Conservation (phyloP, 2,888 invertebrate genomes). For the Drosophila meridionalis region DNA sequence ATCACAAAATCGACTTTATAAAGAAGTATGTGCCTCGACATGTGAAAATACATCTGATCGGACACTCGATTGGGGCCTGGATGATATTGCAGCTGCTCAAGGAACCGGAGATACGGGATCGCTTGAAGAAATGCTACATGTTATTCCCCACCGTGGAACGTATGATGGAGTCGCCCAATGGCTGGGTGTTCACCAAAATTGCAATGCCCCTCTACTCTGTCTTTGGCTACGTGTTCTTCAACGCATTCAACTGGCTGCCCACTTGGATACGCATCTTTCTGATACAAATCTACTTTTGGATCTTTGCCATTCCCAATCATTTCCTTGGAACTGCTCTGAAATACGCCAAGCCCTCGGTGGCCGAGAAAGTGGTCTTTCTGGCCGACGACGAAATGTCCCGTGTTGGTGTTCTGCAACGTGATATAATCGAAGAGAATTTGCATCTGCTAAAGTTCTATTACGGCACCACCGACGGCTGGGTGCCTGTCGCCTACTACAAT, state of each 20-base stretch:
- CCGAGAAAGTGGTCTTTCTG: conserved; percentile 89
- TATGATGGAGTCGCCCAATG: conserved; percentile 91
- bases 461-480: conserved; percentile 93
- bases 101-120: conserved; percentile 86
- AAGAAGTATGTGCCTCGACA: conserved; percentile 89
- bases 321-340: conserved; percentile 86
- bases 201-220: conserved; percentile 86
- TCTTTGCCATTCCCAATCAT: conserved; percentile 86
- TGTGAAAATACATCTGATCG: conserved; percentile 92
- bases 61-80: conserved; percentile 96
- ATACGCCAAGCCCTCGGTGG: conserved; percentile 87
- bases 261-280: conserved; percentile 85
- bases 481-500: conserved; percentile 90
- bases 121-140: conserved; percentile 89
- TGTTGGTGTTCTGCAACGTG: conserved; percentile 89
- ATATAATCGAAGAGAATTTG: conserved; percentile 87
- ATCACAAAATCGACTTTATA: conserved; percentile 87
- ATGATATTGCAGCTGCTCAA: conserved; percentile 91
- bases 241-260: conserved; percentile 87
- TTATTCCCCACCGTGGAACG: conserved; percentile 95
- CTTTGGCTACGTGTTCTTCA: conserved; percentile 85
- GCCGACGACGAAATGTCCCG: conserved; percentile 93
- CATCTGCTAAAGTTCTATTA: conserved; percentile 92
- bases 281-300: conserved; percentile 87
- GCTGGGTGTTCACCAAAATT: conserved; percentile 88